These are phyloP conservation scores for Columba livia DNA, from an alignment of 2,113 vertebrate genomes.

Conservation along the genomic window DNA sequence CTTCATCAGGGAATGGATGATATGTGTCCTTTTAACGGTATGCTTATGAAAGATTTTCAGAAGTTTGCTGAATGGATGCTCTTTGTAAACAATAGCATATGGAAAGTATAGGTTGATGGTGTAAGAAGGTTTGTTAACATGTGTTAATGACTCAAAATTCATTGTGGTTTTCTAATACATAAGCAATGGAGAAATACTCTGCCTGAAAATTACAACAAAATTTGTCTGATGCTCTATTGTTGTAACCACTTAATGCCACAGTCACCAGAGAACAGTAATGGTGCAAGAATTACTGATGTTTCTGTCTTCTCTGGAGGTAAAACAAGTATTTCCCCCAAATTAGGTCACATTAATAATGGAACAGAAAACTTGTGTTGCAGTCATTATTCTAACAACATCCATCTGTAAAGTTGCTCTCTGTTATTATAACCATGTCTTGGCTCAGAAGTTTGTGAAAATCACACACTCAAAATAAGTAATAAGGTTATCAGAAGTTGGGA, in stretches of 20 bases:
- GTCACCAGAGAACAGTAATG: background rate
- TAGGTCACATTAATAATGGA: background rate
- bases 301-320: background rate
- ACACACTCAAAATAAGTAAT: slow-evolving; percentile 27
- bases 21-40: background rate
- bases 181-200: background rate
- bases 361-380: background rate
- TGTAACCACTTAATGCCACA: background rate
- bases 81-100: background rate
- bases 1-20: background rate
- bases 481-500: slow-evolving; percentile 21
- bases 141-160: background rate
- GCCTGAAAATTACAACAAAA: background rate
- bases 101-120: background rate
- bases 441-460: background rate
- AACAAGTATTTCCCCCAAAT: background rate
- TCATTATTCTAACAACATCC: background rate
- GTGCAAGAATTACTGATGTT: background rate
- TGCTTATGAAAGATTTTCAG: background rate
- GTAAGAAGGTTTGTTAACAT: background rate
- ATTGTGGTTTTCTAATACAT: background rate
- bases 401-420: background rate
- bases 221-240: background rate
- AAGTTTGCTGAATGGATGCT: background rate
- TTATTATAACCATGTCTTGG: background rate